Evolutionary conservation across 2,113 vertebrate genomes (phyloP).

Genomic region (Chinchilla lanigera): DNA sequence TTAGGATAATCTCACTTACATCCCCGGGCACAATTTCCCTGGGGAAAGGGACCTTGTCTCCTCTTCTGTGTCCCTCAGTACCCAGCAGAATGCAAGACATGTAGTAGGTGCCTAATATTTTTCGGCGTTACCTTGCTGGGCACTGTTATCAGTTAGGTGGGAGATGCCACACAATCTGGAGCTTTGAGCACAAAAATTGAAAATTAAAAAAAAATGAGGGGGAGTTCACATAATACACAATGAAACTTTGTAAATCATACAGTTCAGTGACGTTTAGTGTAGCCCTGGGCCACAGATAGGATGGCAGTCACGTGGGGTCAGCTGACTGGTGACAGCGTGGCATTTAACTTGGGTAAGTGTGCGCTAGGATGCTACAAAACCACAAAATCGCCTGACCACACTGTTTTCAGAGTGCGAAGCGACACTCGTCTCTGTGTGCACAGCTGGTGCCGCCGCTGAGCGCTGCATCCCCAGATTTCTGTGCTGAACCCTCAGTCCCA

Average conservation of each 20-base stretch:
- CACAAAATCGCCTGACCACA: rapidly evolving
- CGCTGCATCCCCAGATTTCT: neutral
- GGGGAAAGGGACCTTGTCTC: neutral
- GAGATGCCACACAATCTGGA: neutral
- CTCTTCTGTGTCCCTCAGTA: neutral
- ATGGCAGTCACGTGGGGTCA: no score
- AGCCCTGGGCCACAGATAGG: neutral
- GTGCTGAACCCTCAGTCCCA: neutral
- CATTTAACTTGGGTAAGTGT: neutral
- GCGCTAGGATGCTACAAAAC: neutral
- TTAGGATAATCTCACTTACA: neutral
- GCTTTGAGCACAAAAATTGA: neutral
- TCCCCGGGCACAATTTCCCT: neutral
- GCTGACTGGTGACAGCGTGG: no score
- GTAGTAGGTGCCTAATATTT: neutral
- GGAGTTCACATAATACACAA: no score
- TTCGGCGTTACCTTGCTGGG: neutral
- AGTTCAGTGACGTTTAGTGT: neutral
- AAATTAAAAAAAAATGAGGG: neutral
- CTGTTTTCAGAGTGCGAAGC: no score
- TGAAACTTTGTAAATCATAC: neutral
- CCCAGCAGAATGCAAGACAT: neutral
- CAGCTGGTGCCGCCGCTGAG: neutral
- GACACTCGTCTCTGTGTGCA: no score
- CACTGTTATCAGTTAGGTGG: neutral